Conservation (phyloP, 1,140 invertebrate genomes). For the Sycobia sp. region DNA sequence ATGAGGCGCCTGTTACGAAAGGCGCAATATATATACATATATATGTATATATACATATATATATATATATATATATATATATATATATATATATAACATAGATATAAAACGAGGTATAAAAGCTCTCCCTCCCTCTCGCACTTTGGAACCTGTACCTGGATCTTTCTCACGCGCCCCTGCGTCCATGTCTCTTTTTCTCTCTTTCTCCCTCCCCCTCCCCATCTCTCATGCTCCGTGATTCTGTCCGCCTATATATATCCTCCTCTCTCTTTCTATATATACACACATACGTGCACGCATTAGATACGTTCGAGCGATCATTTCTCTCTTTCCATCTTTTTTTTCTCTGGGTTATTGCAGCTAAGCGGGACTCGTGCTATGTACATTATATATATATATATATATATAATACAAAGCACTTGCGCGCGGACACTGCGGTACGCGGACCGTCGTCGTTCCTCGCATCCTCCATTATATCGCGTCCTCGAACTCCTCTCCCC, state of each 20-base stretch:
- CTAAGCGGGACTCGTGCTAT: too few species aligned
- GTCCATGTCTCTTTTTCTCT: background rate
- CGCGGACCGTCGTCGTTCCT: background rate
- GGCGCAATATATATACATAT: too few species aligned
- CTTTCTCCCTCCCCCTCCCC: background rate
- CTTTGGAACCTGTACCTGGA: too few species aligned
- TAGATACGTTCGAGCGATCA: constrained; percentile 11
- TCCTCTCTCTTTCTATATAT: constrained; percentile 12
- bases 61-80: background rate
- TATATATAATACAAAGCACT: too few species aligned
- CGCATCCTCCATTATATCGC: too few species aligned
- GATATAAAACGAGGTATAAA: background rate
- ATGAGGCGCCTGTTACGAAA: too few species aligned
- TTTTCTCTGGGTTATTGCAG: too few species aligned
- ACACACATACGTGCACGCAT: too few species aligned
- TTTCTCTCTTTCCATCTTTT: background rate
- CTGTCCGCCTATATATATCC: background rate
- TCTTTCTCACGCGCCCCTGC: background rate
- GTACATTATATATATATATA: too few species aligned
- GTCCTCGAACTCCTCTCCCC: too few species aligned
- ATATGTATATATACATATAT: too few species aligned
- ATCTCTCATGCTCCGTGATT: constrained; percentile 3
- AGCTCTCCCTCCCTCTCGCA: background rate
- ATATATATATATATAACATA: background rate
- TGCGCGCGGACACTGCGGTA: too few species aligned